A percentile compares a stretch with the other conserved stretches of the same genome.
These are phyloP conservation scores for Cordilura impudica DNA, from an alignment of 2,888 invertebrate genomes.

Conservation along the genomic window DNA sequence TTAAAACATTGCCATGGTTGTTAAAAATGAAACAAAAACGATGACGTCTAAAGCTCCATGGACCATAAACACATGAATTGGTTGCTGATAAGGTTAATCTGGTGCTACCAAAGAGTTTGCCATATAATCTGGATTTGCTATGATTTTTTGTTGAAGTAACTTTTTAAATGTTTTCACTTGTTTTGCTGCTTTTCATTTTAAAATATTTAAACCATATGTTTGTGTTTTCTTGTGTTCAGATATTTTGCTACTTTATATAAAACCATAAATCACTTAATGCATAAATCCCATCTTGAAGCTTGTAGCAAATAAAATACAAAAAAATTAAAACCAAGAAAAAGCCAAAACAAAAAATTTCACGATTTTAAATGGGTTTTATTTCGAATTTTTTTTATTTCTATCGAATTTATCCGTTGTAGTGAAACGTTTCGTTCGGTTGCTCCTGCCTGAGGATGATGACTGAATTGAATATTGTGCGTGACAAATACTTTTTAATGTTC, in stretches of 20 bases:
- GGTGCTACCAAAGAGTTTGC: not conserved
- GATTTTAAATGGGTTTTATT: conserved; percentile 21
- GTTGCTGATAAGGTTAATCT: conserved; percentile 2
- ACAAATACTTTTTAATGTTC: conserved; percentile 53
- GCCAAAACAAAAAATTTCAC: conserved; percentile 2
- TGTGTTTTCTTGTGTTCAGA: conserved; percentile 21
- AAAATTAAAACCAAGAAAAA: not conserved
- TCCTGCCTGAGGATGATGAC: conserved; percentile 60
- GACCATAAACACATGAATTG: conserved; percentile 10
- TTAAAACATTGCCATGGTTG: conserved; percentile 42
- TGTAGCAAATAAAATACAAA: not conserved
- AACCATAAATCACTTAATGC: conserved; percentile 44
- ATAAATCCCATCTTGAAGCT: conserved; percentile 38
- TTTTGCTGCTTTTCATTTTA: not conserved
- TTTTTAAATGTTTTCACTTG: not conserved
- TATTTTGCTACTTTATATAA: conserved; percentile 37
- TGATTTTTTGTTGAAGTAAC: no score
- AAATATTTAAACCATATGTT: conserved; percentile 28
- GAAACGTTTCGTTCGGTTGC: conserved; percentile 48
- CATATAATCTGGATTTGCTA: no score
- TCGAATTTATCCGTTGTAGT: conserved; percentile 23
- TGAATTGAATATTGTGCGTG: conserved; percentile 58
- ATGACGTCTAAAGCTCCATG: conserved; percentile 36
- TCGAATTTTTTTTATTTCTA: conserved; percentile 10
- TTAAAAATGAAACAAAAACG: conserved; percentile 32